Evolutionary conservation across 2,888 invertebrate species (phyloP), one percentile per base, ranked within the genome.

Genomic region (Chalcosyrphus nemorum): DNA sequence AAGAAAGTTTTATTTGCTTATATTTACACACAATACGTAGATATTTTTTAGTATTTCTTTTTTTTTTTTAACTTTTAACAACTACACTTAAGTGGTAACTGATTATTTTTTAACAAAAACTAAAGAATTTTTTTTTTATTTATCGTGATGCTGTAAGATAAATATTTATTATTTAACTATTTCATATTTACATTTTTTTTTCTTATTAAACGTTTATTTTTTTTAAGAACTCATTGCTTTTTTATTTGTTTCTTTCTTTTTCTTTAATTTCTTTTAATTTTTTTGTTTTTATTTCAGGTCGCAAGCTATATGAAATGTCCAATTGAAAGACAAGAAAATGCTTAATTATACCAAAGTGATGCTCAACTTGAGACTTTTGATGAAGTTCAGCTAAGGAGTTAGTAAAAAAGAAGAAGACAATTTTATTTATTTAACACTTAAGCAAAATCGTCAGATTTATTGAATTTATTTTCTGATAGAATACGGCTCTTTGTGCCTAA

Each of bases 81-180:
- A n/a, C 19, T 38, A 50, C 38, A 45, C 57, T 71, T 21, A 71
- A 71, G 57, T 9, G 11, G 4, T 19, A 9, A 52, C 7, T 38
- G 3, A 21, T 15, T 65, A 15, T 17, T 2, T 24, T 41, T 1
- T 1, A 21, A 32, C 2, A 5, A 47, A 47, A 47, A n/a, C n/a
- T 4, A 41, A 27, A 35, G 24, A 45, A 11, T 66, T 24, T 66
- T 38, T 68, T 68, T 32, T 68, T 11, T 35, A 4, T 71, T 19
- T 43, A 50, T 32, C 38, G 32, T 54, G 24, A 68, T 63, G 45
- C 29, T 66, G 59, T 74, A 61, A 74, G 66, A 72, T 74, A 61
- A 66, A 66, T 80, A 80, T 80, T 59, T 35, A 11, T 59, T 71
- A 21, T 47, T 38, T 4, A n/a, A n/a, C n/a, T n/a, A n/a, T 63